Percentiles rank a stretch among this genome's conserved stretches.
Conservation (phyloP, 2,888 invertebrate species). For the Ophonus ardosiacus region DNA sequence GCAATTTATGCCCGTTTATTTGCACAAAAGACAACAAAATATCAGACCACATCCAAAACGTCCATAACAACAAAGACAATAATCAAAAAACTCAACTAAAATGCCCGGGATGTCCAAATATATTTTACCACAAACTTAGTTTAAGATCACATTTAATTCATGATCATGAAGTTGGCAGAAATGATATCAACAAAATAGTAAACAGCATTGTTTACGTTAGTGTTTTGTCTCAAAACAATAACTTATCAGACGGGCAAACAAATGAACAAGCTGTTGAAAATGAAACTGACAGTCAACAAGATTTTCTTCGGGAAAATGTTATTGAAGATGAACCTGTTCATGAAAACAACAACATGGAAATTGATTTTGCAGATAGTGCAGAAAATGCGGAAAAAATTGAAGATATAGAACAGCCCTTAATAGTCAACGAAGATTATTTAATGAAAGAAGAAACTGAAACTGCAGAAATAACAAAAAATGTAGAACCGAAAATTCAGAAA, state of each 20-base stretch:
- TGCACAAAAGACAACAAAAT: conserved; percentile 73
- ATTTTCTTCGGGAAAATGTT: not conserved
- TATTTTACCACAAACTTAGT: conserved; percentile 81
- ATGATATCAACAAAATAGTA: conserved; percentile 80
- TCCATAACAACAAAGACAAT: conserved; percentile 77
- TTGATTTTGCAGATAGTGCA: conserved; percentile 15
- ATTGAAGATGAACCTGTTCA: conserved; percentile 11
- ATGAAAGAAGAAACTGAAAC: conserved; percentile 74
- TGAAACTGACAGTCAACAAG: conserved; percentile 68
- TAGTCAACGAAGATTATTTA: conserved; percentile 72
- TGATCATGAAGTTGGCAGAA: conserved; percentile 83
- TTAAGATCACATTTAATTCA: conserved; percentile 81
- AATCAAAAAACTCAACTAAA: conserved; percentile 78
- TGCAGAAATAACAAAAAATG: conserved; percentile 48
- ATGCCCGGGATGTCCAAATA: conserved; percentile 84
- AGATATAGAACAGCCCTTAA: not conserved
- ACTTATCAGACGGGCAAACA: conserved; percentile 72
- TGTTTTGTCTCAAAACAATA: conserved; percentile 63
- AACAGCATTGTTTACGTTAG: conserved; percentile 76
- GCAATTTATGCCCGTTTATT: conserved; percentile 74
- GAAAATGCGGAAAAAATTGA: conserved; percentile 35
- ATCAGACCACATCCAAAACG: conserved; percentile 72
- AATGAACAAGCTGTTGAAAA: conserved; percentile 65
- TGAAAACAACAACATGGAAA: conserved; percentile 35
- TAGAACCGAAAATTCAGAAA: conserved; percentile 70